Conservation (phyloP, 2,797 vertebrate genomes). For the Sciurus vulgaris region DNA sequence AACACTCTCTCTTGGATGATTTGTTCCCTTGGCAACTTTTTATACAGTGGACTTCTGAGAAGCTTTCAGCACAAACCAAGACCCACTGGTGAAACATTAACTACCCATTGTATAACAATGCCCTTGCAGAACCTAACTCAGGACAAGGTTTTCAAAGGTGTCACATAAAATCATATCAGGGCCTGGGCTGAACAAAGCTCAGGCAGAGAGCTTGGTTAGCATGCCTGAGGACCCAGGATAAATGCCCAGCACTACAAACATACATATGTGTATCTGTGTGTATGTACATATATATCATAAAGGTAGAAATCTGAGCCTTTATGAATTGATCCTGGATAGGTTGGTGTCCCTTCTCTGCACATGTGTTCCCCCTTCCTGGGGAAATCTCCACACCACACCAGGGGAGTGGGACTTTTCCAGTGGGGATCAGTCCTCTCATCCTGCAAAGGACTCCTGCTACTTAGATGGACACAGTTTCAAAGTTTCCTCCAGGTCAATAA, state of each 20-base stretch:
- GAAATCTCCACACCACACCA: neutral
- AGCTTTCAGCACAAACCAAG: slow-evolving; percentile 3
- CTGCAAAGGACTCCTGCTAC: neutral
- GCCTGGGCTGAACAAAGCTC: neutral
- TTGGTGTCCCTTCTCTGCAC: neutral
- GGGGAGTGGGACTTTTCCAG: neutral
- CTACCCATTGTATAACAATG: neutral
- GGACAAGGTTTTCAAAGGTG: neutral
- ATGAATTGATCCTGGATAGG: no score
- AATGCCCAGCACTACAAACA: neutral
- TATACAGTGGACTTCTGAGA: neutral
- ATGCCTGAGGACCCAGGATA: neutral
- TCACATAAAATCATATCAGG: neutral
- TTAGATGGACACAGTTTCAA: neutral
- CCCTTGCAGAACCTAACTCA: neutral
- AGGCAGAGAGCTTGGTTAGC: neutral
- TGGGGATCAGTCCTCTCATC: neutral
- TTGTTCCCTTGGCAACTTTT: neutral
- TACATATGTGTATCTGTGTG: neutral
- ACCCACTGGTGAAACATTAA: slow-evolving; percentile 35
- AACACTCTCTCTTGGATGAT: neutral
- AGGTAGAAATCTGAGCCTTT: neutral
- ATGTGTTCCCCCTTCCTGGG: no score
- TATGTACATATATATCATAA: neutral
- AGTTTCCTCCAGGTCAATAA: neutral